These are phyloP conservation scores for Camponotus pennsylvanicus DNA, from an alignment of 1,140 invertebrate species.

Conservation along the genomic window DNA sequence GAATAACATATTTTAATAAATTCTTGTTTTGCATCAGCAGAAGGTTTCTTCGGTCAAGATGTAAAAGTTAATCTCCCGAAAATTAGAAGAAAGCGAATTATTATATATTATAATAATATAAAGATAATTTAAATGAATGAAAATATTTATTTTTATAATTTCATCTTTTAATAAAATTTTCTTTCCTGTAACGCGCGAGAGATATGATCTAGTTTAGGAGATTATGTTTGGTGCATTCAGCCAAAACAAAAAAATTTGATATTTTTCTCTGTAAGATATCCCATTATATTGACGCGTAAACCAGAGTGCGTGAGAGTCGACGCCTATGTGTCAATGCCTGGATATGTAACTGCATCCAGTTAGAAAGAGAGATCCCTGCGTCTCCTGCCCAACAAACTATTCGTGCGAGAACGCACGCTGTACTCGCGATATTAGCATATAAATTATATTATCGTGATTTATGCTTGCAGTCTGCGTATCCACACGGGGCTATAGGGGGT, in stretches of 20 bases:
- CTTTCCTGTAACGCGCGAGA: neutral
- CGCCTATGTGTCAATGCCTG: slow-evolving; percentile 48
- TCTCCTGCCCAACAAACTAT: slow-evolving; percentile 48
- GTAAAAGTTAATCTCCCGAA: neutral
- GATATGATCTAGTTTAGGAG: neutral
- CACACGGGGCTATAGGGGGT: slow-evolving; percentile 62
- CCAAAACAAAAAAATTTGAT: neutral
- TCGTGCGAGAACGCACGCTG: slow-evolving; percentile 60
- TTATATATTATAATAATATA: neutral
- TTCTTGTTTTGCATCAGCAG: neutral
- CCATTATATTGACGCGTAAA: neutral
- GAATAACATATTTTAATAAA: neutral
- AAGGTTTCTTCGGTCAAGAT: neutral
- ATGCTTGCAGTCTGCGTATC: slow-evolving; percentile 73
- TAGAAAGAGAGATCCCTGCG: slow-evolving; percentile 38
- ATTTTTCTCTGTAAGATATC: neutral
- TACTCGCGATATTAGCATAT: slow-evolving; percentile 82
- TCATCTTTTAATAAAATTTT: neutral
- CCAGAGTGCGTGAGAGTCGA: slow-evolving; percentile 1
- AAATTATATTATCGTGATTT: slow-evolving; percentile 86
- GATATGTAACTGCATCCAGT: slow-evolving; percentile 53
- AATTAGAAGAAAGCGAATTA: neutral
- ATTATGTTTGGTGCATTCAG: neutral
- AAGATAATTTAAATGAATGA: neutral
- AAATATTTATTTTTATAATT: neutral